A percentile compares a stretch with the other conserved stretches of the same genome.
Evolutionary conservation across 2,113 vertebrate species (phyloP).

Genomic region (Coregonus clupeaformis): DNA sequence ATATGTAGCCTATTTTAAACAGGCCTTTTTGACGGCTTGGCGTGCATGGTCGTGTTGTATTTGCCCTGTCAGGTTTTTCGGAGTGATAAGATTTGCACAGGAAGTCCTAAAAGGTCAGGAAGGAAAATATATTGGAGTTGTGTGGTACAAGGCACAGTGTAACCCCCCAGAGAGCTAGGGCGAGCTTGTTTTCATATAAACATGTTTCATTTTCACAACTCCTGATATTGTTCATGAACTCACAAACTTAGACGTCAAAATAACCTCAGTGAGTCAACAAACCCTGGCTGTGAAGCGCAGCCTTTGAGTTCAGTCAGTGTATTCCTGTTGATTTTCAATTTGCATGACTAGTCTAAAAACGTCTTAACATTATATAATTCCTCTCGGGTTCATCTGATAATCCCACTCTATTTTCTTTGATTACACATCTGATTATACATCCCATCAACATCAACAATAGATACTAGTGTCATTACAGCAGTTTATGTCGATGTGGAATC

Average conservation of each 20-base stretch:
- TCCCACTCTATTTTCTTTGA: background rate
- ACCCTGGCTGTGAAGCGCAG: background rate
- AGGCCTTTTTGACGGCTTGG: background rate
- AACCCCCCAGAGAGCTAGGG: conserved; percentile 2
- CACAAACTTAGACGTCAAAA: background rate
- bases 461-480: background rate
- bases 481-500: conserved; percentile 1
- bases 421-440: background rate
- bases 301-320: background rate
- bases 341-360: background rate
- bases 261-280: background rate
- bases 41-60: background rate
- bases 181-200: background rate
- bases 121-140: conserved; percentile 40
- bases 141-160: conserved; percentile 22
- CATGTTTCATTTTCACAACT: background rate
- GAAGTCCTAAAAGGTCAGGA: conserved; percentile 48
- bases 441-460: background rate
- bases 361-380: background rate
- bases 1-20: background rate
- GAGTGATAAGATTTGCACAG: conserved; percentile 50
- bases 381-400: background rate
- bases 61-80: conserved; percentile 39
- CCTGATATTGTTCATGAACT: conserved; percentile 3
- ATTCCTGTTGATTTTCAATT: background rate